A percentile compares a stretch with the other conserved stretches of the same genome.
phyloP scores from a whole-genome alignment of 2,888 invertebrate species.

The Plagodis pulveraria region DNA sequence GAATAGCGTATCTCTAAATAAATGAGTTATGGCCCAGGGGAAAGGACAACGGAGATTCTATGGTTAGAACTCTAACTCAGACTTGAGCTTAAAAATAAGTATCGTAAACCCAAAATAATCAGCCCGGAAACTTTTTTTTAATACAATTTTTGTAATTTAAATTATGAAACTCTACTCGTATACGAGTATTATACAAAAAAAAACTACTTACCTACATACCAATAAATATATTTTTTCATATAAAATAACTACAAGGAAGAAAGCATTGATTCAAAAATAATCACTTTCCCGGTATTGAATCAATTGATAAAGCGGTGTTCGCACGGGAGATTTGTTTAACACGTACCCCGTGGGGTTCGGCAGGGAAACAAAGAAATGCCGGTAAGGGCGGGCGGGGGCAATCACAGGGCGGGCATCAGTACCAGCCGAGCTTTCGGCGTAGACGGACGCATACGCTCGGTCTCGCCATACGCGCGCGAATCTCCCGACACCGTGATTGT shows the following conservation, averaged over 20 bases:
- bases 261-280: conserved; percentile 7
- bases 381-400: conserved; percentile 74
- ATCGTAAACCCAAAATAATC: too few species aligned
- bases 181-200: too few species aligned
- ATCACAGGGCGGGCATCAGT: conserved; percentile 66
- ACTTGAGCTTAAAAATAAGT: too few species aligned
- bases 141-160: too few species aligned
- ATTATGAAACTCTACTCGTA: too few species aligned
- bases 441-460: conserved; percentile 45
- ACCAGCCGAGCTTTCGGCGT: conserved; percentile 65
- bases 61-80: too few species aligned
- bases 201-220: neutral
- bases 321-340: conserved; percentile 71
- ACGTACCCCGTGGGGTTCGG: conserved; percentile 58
- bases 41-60: too few species aligned
- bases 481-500: conserved; percentile 51
- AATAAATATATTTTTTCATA: too few species aligned
- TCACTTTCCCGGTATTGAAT: conserved; percentile 31
- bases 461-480: conserved; percentile 32
- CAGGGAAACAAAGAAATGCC: conserved; percentile 81
- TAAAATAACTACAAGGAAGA: neutral
- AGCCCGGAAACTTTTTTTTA: too few species aligned
- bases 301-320: conserved; percentile 55
- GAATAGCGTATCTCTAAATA: too few species aligned
- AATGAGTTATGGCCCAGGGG: too few species aligned